Evolutionary conservation across 2,888 invertebrate genomes (phyloP).

Genomic region (Dryocosmus kuriphilus): DNA sequence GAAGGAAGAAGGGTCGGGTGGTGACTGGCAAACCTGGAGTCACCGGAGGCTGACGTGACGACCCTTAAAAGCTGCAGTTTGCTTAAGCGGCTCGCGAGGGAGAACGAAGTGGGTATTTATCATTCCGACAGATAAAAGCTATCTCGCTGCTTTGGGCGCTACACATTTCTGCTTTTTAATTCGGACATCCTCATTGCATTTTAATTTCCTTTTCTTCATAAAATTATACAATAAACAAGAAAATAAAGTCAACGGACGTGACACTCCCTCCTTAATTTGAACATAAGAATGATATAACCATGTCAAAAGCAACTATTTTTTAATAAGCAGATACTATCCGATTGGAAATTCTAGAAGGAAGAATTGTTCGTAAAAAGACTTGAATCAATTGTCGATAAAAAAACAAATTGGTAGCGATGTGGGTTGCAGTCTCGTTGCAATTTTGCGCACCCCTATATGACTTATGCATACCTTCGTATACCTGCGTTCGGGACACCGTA

Average conservation of each 20-base stretch:
- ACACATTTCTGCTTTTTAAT: constrained; percentile 19
- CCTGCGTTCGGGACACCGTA: constrained; percentile 51
- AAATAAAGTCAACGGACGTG: background rate
- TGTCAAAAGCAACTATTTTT: background rate
- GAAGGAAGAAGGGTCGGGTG: background rate
- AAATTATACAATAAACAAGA: background rate
- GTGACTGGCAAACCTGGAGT: constrained; percentile 19
- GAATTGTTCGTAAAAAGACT: background rate
- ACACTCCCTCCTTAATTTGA: background rate
- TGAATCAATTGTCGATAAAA: background rate
- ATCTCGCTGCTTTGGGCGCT: constrained; percentile 8
- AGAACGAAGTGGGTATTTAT: constrained; percentile 29
- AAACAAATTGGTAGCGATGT: constrained; percentile 12
- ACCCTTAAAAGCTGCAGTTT: constrained; percentile 38
- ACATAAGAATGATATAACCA: background rate
- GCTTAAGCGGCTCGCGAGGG: constrained; percentile 14
- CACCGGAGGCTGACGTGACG: constrained; percentile 14
- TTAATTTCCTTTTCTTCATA: constrained; percentile 42
- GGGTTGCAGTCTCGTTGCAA: background rate
- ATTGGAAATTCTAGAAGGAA: too few species aligned
- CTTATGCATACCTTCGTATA: constrained; percentile 53
- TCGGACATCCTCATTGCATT: constrained; percentile 18
- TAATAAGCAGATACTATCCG: too few species aligned
- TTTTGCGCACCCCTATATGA: constrained; percentile 42
- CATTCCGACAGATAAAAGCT: constrained; percentile 18